Evolutionary conservation across 2,888 invertebrate genomes (phyloP), one percentile per base, ranked within the genome.

Genomic region (Xestia rhomboidea): DNA sequence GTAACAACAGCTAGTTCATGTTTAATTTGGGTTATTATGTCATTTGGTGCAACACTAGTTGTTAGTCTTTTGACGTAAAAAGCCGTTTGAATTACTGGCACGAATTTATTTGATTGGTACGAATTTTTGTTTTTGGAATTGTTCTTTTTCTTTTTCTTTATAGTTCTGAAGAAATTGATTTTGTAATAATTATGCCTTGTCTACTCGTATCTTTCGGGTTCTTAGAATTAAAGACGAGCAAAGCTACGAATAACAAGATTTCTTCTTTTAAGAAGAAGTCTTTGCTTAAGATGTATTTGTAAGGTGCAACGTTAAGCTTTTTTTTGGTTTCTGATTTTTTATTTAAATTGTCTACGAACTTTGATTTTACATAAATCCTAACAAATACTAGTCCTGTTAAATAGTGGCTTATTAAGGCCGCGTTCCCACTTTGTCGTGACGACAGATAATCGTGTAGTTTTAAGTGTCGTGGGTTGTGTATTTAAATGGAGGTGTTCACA

Each of bases 11-110:
- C 93, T 94, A 93, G 93, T 95, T 91, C 89, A 91, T 89, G 92
- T 73, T 90, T 94, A 93, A 95, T 95, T 95, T 96, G 92, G 95
- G 96, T 96, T 96, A 96, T 96, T 95, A 95, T 95, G 96, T 94
- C 95, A 94, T 94, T 94, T 92, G 82, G 89, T 83, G 86, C 83
- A 85, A 78, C 81, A 78, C 77, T 71, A 73, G 84, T 86, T 78
- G 85, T 84, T 85, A 84, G 84, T 83, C 85, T 87, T 90, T 88
- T 87, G 79, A 80, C 79, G 86, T 79, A 60, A 69, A 81, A 79
- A 77, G 84, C 77, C 46, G 49, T 70, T 83, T 62, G 60, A 64
- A 83, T 60, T 83, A 74, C 44, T 76, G 76, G 41, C 41, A 3
- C 71, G 54, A 76, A 72, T 41, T 64, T 74, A 60, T 70, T 81